Base-by-base conservation (phyloP, 1,140 invertebrate genomes). In the Drosophila ercepeae region DNA sequence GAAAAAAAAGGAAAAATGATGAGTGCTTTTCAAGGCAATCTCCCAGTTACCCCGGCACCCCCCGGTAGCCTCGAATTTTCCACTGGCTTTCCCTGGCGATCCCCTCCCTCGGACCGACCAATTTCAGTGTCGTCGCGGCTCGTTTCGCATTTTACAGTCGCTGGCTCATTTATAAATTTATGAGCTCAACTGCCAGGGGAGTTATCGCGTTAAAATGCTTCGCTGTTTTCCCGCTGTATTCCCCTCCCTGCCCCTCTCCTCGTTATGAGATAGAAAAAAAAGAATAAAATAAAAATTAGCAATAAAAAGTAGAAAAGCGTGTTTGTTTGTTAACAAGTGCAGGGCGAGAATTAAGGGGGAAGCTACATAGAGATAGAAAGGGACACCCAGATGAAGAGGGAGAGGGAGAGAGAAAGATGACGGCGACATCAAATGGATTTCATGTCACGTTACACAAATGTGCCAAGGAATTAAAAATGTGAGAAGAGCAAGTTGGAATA, bases 291-390 rank as follows among this genome's bases (percentile, higher is more conserved):
- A 88, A 81, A 86, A 86, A 86, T 86, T 86, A 86, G 82, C 82
- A 86, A 86, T 88, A 86, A 86, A 84, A 86, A 86, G 82, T 86
- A 86, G 82, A 86, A 86, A 86, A 86, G 82, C 82, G 78, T 86
- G 82, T 86, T 88, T 88, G 82, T 88, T 88, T 86, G 81, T 86
- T 86, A 88, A 86, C 82, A 86, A 81, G 72, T 74, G 76, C 77
- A 74, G 68, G 52, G 46, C 52, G 46, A 67, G 52, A 34, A 39
- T 0, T 42, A 42, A 39, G 36, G 36, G 14, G 36, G 16, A 7
- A 39, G 36, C 14, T 14, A 39, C 16, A 39, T 7, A 29, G 44
- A 25, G 5, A 11, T 11, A 16, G 44, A 45, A 58, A 32, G 51
- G 51, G 64, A 78, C 27, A 25, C 21, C 53, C 19, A 13, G 11